phyloP scores from a whole-genome alignment of 2,113 vertebrate species.

The Centropristis striata region DNA sequence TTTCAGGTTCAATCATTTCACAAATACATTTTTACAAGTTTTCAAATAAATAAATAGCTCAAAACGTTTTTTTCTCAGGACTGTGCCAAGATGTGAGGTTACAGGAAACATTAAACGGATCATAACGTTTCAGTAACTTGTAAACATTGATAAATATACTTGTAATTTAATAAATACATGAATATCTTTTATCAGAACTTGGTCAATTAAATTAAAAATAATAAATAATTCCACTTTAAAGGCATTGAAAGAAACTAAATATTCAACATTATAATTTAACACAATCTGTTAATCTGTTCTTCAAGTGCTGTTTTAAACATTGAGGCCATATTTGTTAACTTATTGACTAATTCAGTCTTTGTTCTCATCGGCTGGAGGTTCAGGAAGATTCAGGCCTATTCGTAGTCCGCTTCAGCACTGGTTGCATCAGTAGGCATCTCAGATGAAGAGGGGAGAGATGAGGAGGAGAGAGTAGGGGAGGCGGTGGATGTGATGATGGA shows the following conservation, averaged over 20 bases:
- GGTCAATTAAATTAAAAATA: constrained; percentile 17
- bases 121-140: not conserved
- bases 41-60: constrained; percentile 40
- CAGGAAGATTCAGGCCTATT: not conserved
- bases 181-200: not conserved
- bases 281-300: not conserved
- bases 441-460: not conserved
- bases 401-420: fast-evolving
- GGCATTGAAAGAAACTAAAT: constrained; percentile 20
- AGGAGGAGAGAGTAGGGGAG: constrained; percentile 1
- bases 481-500: constrained; percentile 48
- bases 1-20: not conserved
- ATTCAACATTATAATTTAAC: constrained; percentile 8
- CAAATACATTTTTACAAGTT: not conserved
- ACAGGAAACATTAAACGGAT: too few species aligned
- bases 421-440: not conserved
- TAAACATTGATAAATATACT: constrained; percentile 40
- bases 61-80: not conserved
- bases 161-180: constrained; percentile 45
- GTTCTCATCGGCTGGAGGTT: not conserved
- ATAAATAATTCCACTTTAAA: constrained; percentile 48
- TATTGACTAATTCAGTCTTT: not conserved
- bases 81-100: not conserved
- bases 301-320: not conserved
- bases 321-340: too few species aligned